phyloP scores from a whole-genome alignment of 2,888 invertebrate species.

The Xylophagus ater region DNA sequence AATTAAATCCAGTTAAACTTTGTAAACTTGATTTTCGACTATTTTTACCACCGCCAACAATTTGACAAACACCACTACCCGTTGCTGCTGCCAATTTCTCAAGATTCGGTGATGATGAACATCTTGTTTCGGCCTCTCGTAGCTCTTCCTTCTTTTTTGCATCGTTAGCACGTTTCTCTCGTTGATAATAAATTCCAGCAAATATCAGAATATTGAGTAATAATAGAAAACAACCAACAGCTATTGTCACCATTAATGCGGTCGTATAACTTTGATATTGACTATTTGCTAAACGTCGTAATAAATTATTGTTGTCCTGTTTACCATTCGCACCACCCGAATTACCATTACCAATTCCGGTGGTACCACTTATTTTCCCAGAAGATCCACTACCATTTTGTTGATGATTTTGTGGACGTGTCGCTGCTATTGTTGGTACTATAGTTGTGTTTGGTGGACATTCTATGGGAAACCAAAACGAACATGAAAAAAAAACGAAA shows the following conservation, averaged over 20 bases:
- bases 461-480: slow-evolving; percentile 34
- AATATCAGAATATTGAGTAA: slow-evolving; percentile 76
- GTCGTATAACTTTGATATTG: slow-evolving; percentile 84
- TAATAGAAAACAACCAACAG: slow-evolving; percentile 71
- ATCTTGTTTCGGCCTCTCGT: slow-evolving; percentile 55
- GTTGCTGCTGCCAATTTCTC: slow-evolving; percentile 23
- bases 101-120: slow-evolving; percentile 39
- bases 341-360: slow-evolving; percentile 2
- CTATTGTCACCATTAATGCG: slow-evolving; percentile 77
- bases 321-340: slow-evolving; percentile 25
- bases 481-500: neutral
- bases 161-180: slow-evolving; percentile 52
- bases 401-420: slow-evolving; percentile 22
- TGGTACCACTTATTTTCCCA: slow-evolving; percentile 11
- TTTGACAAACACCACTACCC: slow-evolving; percentile 17
- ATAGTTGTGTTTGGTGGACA: slow-evolving; percentile 56
- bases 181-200: slow-evolving; percentile 78
- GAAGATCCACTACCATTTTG: slow-evolving; percentile 14
- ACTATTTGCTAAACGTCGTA: slow-evolving; percentile 61
- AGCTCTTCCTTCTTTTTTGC: slow-evolving; percentile 68
- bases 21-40: slow-evolving; percentile 48
- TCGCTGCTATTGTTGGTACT: slow-evolving; percentile 32
- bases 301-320: slow-evolving; percentile 54
- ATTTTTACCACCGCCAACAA: slow-evolving; percentile 11
- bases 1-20: slow-evolving; percentile 26